Evolutionary conservation across 2,888 invertebrate genomes (phyloP).

Genomic region (Salticus scenicus): DNA sequence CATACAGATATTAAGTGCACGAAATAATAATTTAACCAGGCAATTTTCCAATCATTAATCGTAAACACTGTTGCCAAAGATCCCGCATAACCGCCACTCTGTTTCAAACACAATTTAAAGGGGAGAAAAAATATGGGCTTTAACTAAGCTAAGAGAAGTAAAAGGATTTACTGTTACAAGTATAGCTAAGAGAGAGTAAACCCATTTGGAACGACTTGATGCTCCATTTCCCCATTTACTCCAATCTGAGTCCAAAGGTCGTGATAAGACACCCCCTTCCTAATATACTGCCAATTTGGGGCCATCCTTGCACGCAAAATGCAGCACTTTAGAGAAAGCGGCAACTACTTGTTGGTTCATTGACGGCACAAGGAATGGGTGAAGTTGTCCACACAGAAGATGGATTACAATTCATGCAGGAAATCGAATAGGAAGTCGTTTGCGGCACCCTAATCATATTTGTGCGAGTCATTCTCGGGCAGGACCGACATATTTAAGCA

Average conservation of each 20-base stretch:
- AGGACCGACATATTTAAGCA: too few relatives aligned
- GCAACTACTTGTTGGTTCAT: background rate
- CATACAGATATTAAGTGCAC: too few relatives aligned
- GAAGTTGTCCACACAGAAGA: constrained; percentile 12
- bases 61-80: too few relatives aligned
- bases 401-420: constrained; percentile 3
- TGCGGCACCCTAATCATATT: background rate
- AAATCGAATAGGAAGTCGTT: constrained; percentile 6
- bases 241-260: constrained; percentile 60
- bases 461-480: too few relatives aligned
- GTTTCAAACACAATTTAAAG: too few relatives aligned
- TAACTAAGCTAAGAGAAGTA: background rate
- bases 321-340: background rate
- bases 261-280: constrained; percentile 45
- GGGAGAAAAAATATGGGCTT: too few relatives aligned
- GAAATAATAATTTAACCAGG: too few relatives aligned
- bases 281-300: constrained; percentile 61
- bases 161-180: background rate
- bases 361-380: constrained; percentile 3
- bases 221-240: constrained; percentile 60
- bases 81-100: too few relatives aligned
- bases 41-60: too few relatives aligned
- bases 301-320: constrained; percentile 13
- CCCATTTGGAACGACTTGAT: constrained; percentile 1
- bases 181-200: background rate